Percentiles rank a stretch among this genome's conserved stretches.
These are phyloP conservation scores for Thereuonema tuberculata DNA, from an alignment of 1,140 invertebrate species.

Conservation along the genomic window DNA sequence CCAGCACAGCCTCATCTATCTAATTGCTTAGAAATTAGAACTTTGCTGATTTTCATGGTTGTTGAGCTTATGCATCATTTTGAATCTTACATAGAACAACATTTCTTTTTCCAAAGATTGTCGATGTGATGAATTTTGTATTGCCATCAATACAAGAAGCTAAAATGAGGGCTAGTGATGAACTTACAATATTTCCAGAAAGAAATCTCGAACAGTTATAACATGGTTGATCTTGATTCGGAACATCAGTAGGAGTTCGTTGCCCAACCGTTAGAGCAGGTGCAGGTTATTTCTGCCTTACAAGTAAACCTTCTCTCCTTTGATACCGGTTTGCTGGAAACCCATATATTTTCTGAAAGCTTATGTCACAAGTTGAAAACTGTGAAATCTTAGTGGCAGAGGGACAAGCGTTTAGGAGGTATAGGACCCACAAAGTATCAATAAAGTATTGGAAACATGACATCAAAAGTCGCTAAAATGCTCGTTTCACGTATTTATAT, in stretches of 20 bases:
- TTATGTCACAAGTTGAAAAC: too few relatives aligned
- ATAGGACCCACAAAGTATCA: too few relatives aligned
- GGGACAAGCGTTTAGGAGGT: too few relatives aligned
- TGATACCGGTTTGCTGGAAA: too few relatives aligned
- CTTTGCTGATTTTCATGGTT: constrained; percentile 88
- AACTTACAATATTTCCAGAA: constrained; percentile 72
- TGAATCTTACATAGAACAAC: constrained; percentile 75
- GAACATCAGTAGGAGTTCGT: constrained; percentile 50
- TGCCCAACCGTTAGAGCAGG: constrained; percentile 79
- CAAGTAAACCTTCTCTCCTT: too few relatives aligned
- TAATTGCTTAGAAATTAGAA: constrained; percentile 86
- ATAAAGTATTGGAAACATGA: too few relatives aligned
- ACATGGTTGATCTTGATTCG: constrained; percentile 69
- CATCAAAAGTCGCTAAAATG: too few relatives aligned
- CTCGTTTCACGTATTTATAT: too few relatives aligned
- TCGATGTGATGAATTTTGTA: constrained; percentile 89
- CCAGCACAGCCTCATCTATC: constrained; percentile 81
- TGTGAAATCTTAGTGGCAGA: too few relatives aligned
- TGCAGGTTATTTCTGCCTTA: constrained; percentile 72
- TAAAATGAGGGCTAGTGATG: constrained; percentile 74
- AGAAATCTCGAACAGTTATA: constrained; percentile 85
- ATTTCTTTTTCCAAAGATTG: constrained; percentile 40
- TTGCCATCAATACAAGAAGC: constrained; percentile 62
- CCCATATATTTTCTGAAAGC: too few relatives aligned
- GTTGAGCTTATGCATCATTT: constrained; percentile 68